phyloP scores from a whole-genome alignment of 2,888 invertebrate genomes.

The Calliscelio sp. region DNA sequence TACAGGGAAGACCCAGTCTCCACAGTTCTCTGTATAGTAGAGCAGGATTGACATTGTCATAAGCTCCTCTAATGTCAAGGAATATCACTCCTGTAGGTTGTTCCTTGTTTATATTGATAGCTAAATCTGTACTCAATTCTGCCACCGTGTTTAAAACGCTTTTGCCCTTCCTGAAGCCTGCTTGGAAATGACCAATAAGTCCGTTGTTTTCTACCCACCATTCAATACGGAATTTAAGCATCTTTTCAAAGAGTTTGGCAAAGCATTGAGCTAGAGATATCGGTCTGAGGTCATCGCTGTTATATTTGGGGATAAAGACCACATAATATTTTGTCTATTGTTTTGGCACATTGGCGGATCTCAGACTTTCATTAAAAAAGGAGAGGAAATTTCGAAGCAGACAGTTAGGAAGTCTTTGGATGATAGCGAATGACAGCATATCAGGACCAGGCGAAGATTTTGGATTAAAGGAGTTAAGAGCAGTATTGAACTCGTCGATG shows the following conservation, averaged over 20 bases:
- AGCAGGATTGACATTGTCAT: too few relatives aligned
- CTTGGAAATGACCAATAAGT: background rate
- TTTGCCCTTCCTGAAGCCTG: background rate
- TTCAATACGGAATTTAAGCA: too few relatives aligned
- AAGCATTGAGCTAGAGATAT: slow-evolving; percentile 1
- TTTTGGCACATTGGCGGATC: background rate
- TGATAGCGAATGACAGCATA: background rate
- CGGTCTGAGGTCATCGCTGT: background rate
- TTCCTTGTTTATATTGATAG: too few relatives aligned
- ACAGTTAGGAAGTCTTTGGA: background rate
- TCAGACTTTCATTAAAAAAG: background rate
- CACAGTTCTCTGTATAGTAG: too few relatives aligned
- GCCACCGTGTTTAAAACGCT: background rate
- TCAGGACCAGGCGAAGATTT: slow-evolving; percentile 19
- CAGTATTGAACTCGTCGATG: background rate
- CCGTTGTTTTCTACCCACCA: slow-evolving; percentile 21
- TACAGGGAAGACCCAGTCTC: too few relatives aligned
- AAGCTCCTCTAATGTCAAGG: too few relatives aligned
- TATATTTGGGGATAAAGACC: background rate
- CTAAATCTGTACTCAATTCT: too few relatives aligned
- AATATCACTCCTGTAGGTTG: too few relatives aligned
- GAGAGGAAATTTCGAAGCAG: background rate
- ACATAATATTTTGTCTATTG: background rate
- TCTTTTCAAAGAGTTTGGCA: slow-evolving; percentile 10
- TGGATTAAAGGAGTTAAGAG: slow-evolving; percentile 7